A percentile compares a stretch with the other conserved stretches of the same genome.
These are phyloP conservation scores for Scolopax rusticola DNA, from an alignment of 2,797 vertebrate species.

Conservation along the genomic window DNA sequence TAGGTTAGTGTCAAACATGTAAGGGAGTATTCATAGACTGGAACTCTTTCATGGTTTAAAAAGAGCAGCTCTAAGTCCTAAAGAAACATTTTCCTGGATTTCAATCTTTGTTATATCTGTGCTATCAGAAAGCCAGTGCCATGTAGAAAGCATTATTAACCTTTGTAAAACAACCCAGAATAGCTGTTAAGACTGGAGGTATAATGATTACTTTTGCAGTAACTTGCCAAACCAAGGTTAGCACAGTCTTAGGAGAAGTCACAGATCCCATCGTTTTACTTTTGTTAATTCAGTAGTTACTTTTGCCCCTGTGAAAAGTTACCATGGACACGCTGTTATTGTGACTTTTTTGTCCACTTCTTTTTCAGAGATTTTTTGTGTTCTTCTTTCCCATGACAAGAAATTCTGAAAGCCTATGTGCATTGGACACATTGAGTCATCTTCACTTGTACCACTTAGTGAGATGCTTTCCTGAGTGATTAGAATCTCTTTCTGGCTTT, in stretches of 20 bases:
- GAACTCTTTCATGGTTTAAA: not conserved
- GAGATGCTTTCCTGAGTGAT: not conserved
- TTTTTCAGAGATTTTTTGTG: not conserved
- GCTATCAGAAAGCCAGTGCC: not conserved
- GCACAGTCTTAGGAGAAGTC: not conserved
- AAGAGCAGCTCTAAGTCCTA: not conserved
- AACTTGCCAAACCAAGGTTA: not conserved
- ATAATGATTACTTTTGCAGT: not conserved
- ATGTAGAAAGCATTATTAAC: not conserved
- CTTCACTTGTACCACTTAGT: not conserved
- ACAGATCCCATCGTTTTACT: not conserved
- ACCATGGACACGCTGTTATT: not conserved
- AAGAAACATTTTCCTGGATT: not conserved
- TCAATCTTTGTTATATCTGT: not conserved
- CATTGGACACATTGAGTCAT: not conserved
- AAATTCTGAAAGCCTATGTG: not conserved
- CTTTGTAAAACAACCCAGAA: not conserved
- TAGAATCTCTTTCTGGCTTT: not conserved
- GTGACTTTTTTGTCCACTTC: not conserved
- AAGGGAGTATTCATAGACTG: not conserved
- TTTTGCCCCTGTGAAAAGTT: not conserved
- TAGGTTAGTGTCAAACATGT: not conserved
- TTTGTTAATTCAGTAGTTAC: not conserved
- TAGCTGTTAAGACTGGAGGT: not conserved
- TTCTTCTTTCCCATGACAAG: not conserved